Evolutionary conservation across 92 coral and sea anemone species (phyloP).

Genomic region (Isaurus tuberculatus): DNA sequence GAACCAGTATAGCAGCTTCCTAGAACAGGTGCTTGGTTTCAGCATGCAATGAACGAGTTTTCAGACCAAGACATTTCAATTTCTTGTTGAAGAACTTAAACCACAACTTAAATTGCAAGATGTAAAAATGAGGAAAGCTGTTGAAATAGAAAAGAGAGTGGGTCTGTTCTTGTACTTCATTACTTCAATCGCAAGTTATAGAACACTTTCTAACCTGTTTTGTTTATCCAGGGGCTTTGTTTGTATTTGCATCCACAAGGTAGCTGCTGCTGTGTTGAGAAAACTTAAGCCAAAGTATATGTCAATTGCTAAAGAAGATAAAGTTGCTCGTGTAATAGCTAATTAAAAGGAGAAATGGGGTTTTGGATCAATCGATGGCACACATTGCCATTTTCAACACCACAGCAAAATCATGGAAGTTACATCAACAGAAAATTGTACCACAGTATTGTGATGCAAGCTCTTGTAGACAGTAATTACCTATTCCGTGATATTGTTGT

Average conservation of each 20-base stretch:
- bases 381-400: conserved; percentile 5
- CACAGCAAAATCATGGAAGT: not conserved
- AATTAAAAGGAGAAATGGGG: conserved; percentile 7
- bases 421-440: conserved; percentile 12
- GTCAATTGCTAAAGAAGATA: conserved; percentile 40
- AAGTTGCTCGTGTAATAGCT: not conserved
- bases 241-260: conserved; percentile 33
- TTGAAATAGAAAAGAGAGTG: conserved; percentile 12
- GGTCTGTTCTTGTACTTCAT: conserved; percentile 21
- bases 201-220: conserved; percentile 17
- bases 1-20: not conserved
- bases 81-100: conserved; percentile 17
- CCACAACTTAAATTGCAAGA: not conserved
- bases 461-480: conserved; percentile 45
- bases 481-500: conserved; percentile 47
- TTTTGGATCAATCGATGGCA: conserved; percentile 10
- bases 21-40: conserved; percentile 9
- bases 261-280: conserved; percentile 26
- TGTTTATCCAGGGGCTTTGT: conserved; percentile 11
- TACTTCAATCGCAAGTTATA: conserved; percentile 3
- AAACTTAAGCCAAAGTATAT: conserved; percentile 43
- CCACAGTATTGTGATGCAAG: conserved; percentile 13
- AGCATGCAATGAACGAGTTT: conserved; percentile 5
- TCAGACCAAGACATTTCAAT: conserved; percentile 12
- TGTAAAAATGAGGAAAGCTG: conserved; percentile 11